phyloP scores from a whole-genome alignment of 2,113 vertebrate species.

The Oryzias woworae region DNA sequence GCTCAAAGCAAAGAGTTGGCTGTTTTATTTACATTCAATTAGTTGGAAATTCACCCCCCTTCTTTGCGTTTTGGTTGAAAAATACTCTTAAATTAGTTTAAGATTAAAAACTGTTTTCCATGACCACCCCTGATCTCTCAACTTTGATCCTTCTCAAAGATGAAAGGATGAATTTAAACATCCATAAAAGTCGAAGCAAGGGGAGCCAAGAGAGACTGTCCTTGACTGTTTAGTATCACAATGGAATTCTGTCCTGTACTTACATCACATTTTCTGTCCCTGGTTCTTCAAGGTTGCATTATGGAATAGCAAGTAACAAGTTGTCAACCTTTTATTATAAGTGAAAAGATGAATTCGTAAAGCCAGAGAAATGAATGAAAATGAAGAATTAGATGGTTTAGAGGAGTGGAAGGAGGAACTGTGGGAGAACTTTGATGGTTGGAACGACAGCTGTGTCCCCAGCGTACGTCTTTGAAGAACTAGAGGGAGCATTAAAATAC shows the following conservation, averaged over 20 bases:
- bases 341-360: neutral
- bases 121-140: constrained; percentile 60
- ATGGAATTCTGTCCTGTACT: neutral
- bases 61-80: no score
- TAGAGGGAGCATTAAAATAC: constrained; percentile 59
- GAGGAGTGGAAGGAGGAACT: constrained; percentile 35
- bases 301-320: neutral
- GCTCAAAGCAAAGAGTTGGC: no score
- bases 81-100: constrained; percentile 1
- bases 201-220: constrained; percentile 5
- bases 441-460: constrained; percentile 62
- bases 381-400: constrained; percentile 22
- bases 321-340: neutral
- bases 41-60: no score
- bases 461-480: constrained; percentile 64
- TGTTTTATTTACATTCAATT: no score
- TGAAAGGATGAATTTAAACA: constrained; percentile 51
- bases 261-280: neutral
- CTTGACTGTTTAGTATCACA: constrained; percentile 20
- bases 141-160: constrained; percentile 43
- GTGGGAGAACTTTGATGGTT: constrained; percentile 59
- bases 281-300: neutral
- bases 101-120: constrained; percentile 61
- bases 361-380: neutral
- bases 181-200: constrained; percentile 29